phyloP scores from a whole-genome alignment of 2,888 invertebrate genomes.

The Gryllus longicercus region DNA sequence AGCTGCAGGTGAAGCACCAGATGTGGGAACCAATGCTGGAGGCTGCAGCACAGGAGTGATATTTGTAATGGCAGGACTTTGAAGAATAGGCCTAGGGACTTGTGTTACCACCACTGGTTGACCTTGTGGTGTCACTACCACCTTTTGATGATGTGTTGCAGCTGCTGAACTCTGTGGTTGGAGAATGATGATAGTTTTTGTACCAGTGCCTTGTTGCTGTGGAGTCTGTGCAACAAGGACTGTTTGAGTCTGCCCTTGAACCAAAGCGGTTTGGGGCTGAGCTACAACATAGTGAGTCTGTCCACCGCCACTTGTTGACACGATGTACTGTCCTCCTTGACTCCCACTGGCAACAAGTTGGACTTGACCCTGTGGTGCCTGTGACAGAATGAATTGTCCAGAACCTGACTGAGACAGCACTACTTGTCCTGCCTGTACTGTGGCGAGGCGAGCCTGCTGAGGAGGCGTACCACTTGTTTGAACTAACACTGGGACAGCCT shows the following conservation, averaged over 20 bases:
- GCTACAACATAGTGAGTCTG: slow-evolving; percentile 64
- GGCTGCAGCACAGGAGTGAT: slow-evolving; percentile 46
- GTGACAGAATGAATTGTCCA: slow-evolving; percentile 42
- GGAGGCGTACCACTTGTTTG: slow-evolving; percentile 28
- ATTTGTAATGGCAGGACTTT: slow-evolving; percentile 51
- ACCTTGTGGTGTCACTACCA: slow-evolving; percentile 64
- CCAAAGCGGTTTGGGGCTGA: slow-evolving; percentile 59
- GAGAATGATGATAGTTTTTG: slow-evolving; percentile 68
- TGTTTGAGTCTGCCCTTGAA: slow-evolving; percentile 58
- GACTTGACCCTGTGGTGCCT: slow-evolving; percentile 45
- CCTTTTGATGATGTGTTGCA: slow-evolving; percentile 42
- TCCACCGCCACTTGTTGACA: slow-evolving; percentile 52
- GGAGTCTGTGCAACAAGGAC: slow-evolving; percentile 64
- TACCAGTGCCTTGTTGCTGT: slow-evolving; percentile 61
- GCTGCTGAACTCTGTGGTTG: slow-evolving; percentile 54
- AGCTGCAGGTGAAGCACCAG: slow-evolving; percentile 45
- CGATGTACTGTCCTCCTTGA: slow-evolving; percentile 52
- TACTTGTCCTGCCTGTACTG: slow-evolving; percentile 40
- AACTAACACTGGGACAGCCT: slow-evolving; percentile 34
- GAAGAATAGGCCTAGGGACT: slow-evolving; percentile 54
- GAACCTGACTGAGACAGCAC: slow-evolving; percentile 45
- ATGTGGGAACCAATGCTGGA: slow-evolving; percentile 48
- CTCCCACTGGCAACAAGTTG: slow-evolving; percentile 49
- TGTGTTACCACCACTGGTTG: slow-evolving; percentile 65
- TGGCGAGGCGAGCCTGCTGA: slow-evolving; percentile 27